Evolutionary conservation across 2,113 vertebrate genomes (phyloP), one percentile per base, ranked within the genome.

Genomic region (Laticauda colubrina): DNA sequence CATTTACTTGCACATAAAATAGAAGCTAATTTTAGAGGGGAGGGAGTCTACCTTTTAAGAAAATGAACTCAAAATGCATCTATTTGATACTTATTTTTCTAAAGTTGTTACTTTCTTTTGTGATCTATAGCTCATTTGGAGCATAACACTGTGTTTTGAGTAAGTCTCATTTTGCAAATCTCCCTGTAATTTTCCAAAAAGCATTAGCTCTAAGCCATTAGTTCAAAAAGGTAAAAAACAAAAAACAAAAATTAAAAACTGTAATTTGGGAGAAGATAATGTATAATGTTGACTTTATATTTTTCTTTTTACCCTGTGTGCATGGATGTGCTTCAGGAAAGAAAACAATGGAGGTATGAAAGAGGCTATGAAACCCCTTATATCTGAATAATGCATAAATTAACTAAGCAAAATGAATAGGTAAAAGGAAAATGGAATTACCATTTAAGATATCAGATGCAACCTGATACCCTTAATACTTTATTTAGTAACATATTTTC

Each of bases 151-250:
- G n/a, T 95, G 69, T 96, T 97, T 91, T 96, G 96, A 81, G 94
- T 96, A 97, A 94, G 93, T 95, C 94, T 97, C 81, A 95, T 97
- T 97, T 96, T 61, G 53, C 93, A 96, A 97, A 96, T 96, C 94
- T 96, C 94, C 96, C 92, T 93, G 92, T 93, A 97, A 97, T 96
- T 96, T 96, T 94, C 95, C 92, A 90, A 91, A 92, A 96, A 96
- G 96, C 95, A 96, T 93, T 93, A 93, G 92, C 87, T 93, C 92
- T 95, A 87, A 96, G 69, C 95, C 94, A 97, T 97, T 96, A 97
- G 93, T 94, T 96, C 92, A 94, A 97, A 96, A 95, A 95, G 85
- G 94, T 94, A 90, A 86, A 95, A 96, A 95, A 81, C 18, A 81
- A 81, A 81, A 75, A 75, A 39, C 34, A 89, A 96, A 93, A 97